Percentiles rank a stretch among this genome's conserved stretches.
Conservation (phyloP, 2,113 vertebrate genomes). For the Panthera tigris region DNA sequence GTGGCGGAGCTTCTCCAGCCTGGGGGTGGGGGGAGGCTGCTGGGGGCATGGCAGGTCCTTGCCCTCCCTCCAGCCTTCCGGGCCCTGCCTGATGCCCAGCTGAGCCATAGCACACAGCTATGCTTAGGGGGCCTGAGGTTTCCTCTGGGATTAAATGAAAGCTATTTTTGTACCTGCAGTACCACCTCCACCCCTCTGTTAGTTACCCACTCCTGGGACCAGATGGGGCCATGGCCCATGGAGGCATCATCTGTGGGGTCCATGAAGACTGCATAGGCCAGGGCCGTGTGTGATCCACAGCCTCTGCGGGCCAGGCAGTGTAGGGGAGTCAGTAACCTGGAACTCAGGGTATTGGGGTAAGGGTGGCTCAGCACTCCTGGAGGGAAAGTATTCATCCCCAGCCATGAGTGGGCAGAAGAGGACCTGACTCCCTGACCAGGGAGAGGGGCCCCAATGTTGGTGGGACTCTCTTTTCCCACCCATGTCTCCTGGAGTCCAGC, state of each 20-base stretch:
- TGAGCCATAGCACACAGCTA: not conserved
- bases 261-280: not conserved
- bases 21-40: slow-evolving; percentile 67
- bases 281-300: not conserved
- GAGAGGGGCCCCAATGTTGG: not conserved
- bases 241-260: not conserved
- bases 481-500: not conserved
- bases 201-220: not conserved
- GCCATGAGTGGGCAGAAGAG: not conserved
- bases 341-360: not conserved
- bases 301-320: not conserved
- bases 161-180: not conserved
- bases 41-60: not conserved
- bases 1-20: slow-evolving; percentile 97
- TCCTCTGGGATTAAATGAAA: not conserved
- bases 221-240: not conserved
- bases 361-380: not conserved
- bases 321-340: not conserved
- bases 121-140: not conserved
- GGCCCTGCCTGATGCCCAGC: not conserved
- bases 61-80: not conserved
- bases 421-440: not conserved
- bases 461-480: not conserved
- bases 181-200: not conserved
- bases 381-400: not conserved